A percentile compares a stretch with the other conserved stretches of the same genome.
Evolutionary conservation across 2,113 vertebrate genomes (phyloP).

Genomic region (Chloebia gouldiae): DNA sequence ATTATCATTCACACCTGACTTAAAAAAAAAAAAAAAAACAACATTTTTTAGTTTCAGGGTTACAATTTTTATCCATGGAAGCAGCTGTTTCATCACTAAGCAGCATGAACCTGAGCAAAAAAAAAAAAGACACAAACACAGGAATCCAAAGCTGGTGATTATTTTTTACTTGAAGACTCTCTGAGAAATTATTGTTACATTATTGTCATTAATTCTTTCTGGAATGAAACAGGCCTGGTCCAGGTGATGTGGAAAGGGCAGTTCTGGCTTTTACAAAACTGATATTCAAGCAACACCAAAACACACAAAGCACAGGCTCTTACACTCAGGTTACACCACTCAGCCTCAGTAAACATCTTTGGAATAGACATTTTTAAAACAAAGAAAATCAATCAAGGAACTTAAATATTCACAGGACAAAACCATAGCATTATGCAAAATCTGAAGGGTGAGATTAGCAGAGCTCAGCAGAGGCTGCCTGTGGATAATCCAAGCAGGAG

Average conservation of each 20-base stretch:
- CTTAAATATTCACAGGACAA: conserved; percentile 31
- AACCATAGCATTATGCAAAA: background rate
- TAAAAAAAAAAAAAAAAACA: background rate
- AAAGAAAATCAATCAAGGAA: background rate
- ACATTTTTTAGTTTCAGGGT: background rate
- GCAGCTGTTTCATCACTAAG: background rate
- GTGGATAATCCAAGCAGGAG: background rate
- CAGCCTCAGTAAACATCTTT: conserved; percentile 4
- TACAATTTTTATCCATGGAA: background rate
- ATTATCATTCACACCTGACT: background rate
- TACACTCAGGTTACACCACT: background rate
- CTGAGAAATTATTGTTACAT: background rate
- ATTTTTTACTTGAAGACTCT: conserved; percentile 10
- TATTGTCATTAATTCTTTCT: background rate
- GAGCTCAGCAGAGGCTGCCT: background rate
- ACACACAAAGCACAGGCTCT: background rate
- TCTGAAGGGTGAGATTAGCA: background rate
- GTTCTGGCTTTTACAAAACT: background rate
- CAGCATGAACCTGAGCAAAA: background rate
- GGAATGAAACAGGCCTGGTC: background rate
- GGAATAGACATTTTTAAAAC: background rate
- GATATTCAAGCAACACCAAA: background rate
- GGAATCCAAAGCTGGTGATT: background rate
- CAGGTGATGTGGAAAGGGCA: background rate
- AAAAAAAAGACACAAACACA: background rate